These are phyloP conservation scores for Ctenosaura bakeri DNA, from an alignment of 2,797 vertebrate genomes.

Conservation along the genomic window DNA sequence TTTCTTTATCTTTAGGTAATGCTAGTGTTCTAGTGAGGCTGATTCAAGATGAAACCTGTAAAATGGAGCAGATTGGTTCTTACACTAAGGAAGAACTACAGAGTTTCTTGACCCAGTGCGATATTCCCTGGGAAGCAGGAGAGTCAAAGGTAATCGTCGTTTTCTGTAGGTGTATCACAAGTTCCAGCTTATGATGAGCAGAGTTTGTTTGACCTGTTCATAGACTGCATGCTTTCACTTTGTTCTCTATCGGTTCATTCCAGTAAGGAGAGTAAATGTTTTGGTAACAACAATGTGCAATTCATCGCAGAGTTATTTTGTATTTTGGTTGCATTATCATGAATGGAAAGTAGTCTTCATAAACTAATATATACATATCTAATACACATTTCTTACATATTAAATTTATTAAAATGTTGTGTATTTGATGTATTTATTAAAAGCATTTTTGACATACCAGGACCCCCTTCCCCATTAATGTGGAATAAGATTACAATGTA, in stretches of 20 bases:
- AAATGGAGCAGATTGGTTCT: constrained; percentile 86
- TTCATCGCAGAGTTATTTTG: constrained; percentile 40
- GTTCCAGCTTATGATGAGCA: not conserved
- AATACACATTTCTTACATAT: too few relatives aligned
- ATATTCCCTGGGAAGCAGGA: constrained; percentile 73
- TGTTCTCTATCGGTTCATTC: constrained; percentile 22
- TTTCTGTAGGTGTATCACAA: constrained; percentile 27
- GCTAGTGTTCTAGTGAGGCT: constrained; percentile 89
- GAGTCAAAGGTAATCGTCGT: constrained; percentile 85
- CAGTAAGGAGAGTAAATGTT: constrained; percentile 52
- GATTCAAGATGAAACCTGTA: constrained; percentile 89
- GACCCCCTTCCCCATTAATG: not conserved
- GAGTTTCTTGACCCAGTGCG: constrained; percentile 85
- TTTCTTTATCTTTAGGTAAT: constrained; percentile 82
- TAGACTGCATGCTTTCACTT: not conserved
- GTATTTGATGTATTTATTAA: not conserved
- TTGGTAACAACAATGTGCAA: constrained; percentile 56
- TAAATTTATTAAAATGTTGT: too few relatives aligned
- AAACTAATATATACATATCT: not conserved
- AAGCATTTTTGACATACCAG: not conserved
- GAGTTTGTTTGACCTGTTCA: not conserved
- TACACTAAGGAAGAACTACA: constrained; percentile 87
- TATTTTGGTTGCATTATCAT: not conserved
- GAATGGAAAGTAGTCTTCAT: not conserved
- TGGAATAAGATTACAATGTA: not conserved